Percentiles rank a stretch among this genome's conserved stretches.
These are phyloP conservation scores for Drosophila subquinaria DNA, from an alignment of 2,888 invertebrate species.

Conservation along the genomic window DNA sequence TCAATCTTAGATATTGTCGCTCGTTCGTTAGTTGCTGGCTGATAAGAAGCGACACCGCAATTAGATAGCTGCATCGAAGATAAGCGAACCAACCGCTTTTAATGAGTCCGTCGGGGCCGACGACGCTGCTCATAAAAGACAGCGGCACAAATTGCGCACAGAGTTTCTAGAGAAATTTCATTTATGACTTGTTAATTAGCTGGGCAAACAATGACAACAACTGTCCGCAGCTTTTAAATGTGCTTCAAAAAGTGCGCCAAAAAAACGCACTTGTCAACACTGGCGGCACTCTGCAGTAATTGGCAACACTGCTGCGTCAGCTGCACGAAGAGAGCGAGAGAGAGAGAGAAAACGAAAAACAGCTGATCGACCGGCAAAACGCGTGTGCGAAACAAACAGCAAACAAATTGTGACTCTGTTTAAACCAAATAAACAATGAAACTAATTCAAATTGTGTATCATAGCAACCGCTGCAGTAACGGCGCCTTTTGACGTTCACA, in stretches of 20 bases:
- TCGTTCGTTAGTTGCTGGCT: constrained; percentile 59
- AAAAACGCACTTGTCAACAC: constrained; percentile 13
- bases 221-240: background rate
- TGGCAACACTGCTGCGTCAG: constrained; percentile 23
- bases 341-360: constrained; percentile 13
- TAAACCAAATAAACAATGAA: constrained; percentile 51
- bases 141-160: constrained; percentile 45
- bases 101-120: constrained; percentile 61
- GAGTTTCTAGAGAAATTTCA: constrained; percentile 67
- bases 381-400: constrained; percentile 5
- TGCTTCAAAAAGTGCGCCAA: constrained; percentile 11
- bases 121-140: constrained; percentile 55
- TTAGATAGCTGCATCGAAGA: constrained; percentile 71
- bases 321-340: constrained; percentile 2
- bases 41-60: constrained; percentile 77
- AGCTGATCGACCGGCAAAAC: constrained; percentile 45
- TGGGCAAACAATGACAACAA: constrained; percentile 43
- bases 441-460: constrained; percentile 37
- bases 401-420: constrained; percentile 12
- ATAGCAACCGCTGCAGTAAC: constrained; percentile 54
- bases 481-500: constrained; percentile 36
- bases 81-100: constrained; percentile 64
- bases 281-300: background rate
- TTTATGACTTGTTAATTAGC: constrained; percentile 68
- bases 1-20: constrained; percentile 79